Evolutionary conservation across 1,140 invertebrate species (phyloP).

Genomic region (Caenorhabditis briggsae): DNA sequence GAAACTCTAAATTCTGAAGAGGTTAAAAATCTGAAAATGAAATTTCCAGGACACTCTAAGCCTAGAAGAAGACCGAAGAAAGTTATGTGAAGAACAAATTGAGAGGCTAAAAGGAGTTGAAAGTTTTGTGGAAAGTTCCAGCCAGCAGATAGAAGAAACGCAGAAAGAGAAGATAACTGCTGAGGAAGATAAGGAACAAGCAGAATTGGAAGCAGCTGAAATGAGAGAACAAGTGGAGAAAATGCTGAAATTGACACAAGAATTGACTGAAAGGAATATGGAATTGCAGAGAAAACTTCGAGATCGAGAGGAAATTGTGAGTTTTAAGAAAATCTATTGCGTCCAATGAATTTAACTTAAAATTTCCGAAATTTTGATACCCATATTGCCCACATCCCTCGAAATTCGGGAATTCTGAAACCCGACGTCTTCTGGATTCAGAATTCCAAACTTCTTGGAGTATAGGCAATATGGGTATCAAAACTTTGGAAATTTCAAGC

Average conservation of each 20-base stretch:
- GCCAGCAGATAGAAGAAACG: constrained; percentile 47
- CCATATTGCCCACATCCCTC: no score
- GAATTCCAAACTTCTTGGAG: no score
- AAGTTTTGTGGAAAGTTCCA: constrained; percentile 38
- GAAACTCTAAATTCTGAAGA: no score
- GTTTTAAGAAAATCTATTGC: background rate
- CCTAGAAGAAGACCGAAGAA: constrained; percentile 37
- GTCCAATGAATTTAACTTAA: no score
- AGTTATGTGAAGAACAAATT: background rate
- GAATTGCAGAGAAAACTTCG: constrained; percentile 53
- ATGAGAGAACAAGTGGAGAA: constrained; percentile 59
- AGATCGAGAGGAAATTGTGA: constrained; percentile 51
- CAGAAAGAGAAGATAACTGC: constrained; percentile 46
- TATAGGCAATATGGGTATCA: no score
- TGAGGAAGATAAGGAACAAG: constrained; percentile 57
- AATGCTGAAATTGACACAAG: constrained; percentile 60
- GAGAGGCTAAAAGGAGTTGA: constrained; percentile 50
- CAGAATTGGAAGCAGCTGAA: constrained; percentile 59
- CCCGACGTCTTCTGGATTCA: no score
- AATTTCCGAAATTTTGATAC: no score
- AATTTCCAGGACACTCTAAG: constrained; percentile 27
- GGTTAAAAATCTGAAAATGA: no score
- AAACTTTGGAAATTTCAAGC: no score
- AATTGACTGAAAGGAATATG: constrained; percentile 66
- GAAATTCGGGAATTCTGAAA: no score